Base-by-base conservation (phyloP, 2,888 invertebrate species). In the Ochropleura leucogaster region DNA sequence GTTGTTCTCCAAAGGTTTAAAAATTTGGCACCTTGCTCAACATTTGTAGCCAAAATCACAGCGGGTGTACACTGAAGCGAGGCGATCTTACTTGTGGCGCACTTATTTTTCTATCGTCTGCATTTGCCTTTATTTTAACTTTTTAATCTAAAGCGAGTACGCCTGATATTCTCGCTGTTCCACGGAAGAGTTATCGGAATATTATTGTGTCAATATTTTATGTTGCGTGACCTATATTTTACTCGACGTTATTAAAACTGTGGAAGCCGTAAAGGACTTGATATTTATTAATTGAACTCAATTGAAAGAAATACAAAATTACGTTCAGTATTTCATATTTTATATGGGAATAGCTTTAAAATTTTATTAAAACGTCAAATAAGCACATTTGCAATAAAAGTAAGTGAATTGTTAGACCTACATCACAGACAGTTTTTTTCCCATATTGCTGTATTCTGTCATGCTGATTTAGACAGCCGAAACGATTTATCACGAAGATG, bases 21-120 rank as follows among this genome's bases (percentile, higher is more conserved):
- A 89, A 89, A 89, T 87, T 94, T 94, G 94, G 94, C 94, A 90
- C 89, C 87, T 89, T 79, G 79, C 77, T 86, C 82, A 77, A 83
- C 75, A 84, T 85, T 89, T 89, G 85, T 80, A 88, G 93, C 93
- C 92, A 94, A 93, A 91, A 89, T 74, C 81, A 72, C 79, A 74
- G 73, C 74, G 72, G 74, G 55, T 76, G 75, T 72, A 73, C 74
- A 79, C 72, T 83, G 80, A 77, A 67, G 68, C 67, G 67, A 68
- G 59, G 60, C 76, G 60, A 42, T 64, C 71, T 77, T 80, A 85
- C 67, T 71, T 74, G 74, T 76, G 68, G 55, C 46, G 12, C 64
- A 68, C 72, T 70, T 79, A 83, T 84, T 84, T 80, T 83, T 72
- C 68, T 75, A 66, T 79, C 77, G 57, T 71, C 72, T 65, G 74